Percentiles rank a stretch among this genome's conserved stretches.
These are phyloP conservation scores for Scaptomyza hsui DNA, from an alignment of 1,140 invertebrate genomes.

Conservation along the genomic window DNA sequence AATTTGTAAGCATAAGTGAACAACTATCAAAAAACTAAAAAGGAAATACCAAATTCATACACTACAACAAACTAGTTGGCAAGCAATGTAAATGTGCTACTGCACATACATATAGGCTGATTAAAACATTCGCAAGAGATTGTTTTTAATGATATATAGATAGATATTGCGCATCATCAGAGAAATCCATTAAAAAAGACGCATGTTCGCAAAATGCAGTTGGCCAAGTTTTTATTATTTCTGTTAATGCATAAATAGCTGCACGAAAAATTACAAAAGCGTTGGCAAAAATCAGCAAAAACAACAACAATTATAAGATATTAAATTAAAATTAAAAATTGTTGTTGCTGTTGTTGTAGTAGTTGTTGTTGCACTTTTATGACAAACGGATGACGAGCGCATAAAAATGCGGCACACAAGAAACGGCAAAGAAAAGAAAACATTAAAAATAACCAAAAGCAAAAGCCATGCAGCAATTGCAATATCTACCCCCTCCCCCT, in stretches of 20 bases:
- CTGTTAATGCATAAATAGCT: conserved; percentile 63
- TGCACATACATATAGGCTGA: conserved; percentile 29
- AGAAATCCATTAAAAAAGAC: conserved; percentile 68
- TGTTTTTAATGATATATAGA: conserved; percentile 22
- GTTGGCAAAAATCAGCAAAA: conserved; percentile 6
- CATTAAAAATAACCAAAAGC: conserved; percentile 81
- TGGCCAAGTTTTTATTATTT: conserved; percentile 43
- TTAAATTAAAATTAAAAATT: conserved; percentile 78
- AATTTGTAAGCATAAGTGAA: background rate
- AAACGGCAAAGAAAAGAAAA: conserved; percentile 53
- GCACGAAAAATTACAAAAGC: conserved; percentile 45
- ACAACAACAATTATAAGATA: conserved; percentile 75
- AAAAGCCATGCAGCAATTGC: conserved; percentile 68
- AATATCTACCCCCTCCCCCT: background rate
- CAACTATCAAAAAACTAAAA: background rate
- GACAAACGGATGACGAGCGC: conserved; percentile 81
- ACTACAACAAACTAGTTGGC: background rate
- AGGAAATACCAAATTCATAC: conserved; percentile 9
- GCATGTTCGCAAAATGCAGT: conserved; percentile 48
- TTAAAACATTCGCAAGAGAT: conserved; percentile 24
- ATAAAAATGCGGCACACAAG: conserved; percentile 76
- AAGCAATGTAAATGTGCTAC: conserved; percentile 9
- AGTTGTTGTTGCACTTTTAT: conserved; percentile 55
- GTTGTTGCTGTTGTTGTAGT: conserved; percentile 24
- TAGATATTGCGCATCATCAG: conserved; percentile 35